These are phyloP conservation scores for Pachyseris speciosa DNA, from an alignment of 64 coral and sea anemone species.

Conservation along the genomic window DNA sequence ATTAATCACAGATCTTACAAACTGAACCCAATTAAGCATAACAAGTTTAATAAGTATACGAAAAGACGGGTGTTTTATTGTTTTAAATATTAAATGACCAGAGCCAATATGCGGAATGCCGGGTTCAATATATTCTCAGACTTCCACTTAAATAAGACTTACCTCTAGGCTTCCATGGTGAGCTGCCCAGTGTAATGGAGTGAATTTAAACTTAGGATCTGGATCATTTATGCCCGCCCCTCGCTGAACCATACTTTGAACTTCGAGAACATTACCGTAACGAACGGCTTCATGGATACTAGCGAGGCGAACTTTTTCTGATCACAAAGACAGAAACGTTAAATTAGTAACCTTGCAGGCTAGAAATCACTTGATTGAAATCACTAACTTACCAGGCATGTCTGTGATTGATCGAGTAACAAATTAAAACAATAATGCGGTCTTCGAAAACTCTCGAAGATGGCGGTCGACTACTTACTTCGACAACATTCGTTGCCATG, in stretches of 20 bases:
- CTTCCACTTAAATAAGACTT: neutral
- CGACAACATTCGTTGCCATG: slow-evolving; percentile 32
- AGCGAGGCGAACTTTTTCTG: slow-evolving; percentile 89
- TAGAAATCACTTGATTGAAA: neutral
- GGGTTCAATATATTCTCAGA: too few relatives aligned
- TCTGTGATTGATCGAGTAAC: neutral
- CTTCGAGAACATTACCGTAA: slow-evolving; percentile 92
- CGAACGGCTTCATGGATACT: slow-evolving; percentile 97
- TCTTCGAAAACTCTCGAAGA: neutral
- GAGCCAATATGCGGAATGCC: too few relatives aligned
- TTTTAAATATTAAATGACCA: too few relatives aligned
- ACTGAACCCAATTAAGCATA: too few relatives aligned
- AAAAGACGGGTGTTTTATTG: too few relatives aligned
- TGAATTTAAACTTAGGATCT: slow-evolving; percentile 94
- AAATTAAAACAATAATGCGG: too few relatives aligned
- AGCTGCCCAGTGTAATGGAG: slow-evolving; percentile 96
- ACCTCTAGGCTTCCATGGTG: slow-evolving; percentile 95
- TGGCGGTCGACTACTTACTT: neutral
- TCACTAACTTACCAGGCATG: slow-evolving; percentile 51
- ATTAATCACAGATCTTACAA: too few relatives aligned
- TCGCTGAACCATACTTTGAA: slow-evolving; percentile 96
- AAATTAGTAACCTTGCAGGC: neutral
- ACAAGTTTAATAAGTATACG: too few relatives aligned
- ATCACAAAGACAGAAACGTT: neutral
- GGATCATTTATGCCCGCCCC: slow-evolving; percentile 95